These are phyloP conservation scores for Heterodera schachtii DNA, from an alignment of 1,140 invertebrate genomes.

Conservation along the genomic window DNA sequence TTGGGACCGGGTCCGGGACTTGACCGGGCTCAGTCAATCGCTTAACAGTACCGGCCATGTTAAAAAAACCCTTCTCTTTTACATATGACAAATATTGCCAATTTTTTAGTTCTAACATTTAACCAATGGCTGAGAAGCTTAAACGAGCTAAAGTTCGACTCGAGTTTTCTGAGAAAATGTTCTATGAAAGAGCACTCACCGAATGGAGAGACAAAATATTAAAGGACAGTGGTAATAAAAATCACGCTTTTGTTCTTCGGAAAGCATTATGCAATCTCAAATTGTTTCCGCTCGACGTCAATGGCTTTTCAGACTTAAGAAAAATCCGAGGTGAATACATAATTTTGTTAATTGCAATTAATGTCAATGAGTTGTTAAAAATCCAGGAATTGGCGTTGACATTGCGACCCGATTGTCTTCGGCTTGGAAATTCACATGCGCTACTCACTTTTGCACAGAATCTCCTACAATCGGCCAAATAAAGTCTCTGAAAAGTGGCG, in stretches of 20 bases:
- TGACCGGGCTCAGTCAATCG: too few species aligned
- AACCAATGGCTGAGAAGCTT: background rate
- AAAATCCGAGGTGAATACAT: slow-evolving; percentile 47
- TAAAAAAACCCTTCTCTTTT: too few species aligned
- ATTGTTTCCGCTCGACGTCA: slow-evolving; percentile 47
- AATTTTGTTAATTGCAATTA: background rate
- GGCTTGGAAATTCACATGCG: slow-evolving; percentile 44
- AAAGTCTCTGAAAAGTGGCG: slow-evolving; percentile 46
- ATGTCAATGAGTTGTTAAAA: background rate
- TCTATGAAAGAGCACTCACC: slow-evolving; percentile 48
- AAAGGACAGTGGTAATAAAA: slow-evolving; percentile 18
- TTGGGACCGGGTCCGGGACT: too few species aligned
- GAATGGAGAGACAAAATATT: slow-evolving; percentile 54
- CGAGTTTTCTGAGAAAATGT: slow-evolving; percentile 51
- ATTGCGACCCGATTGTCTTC: slow-evolving; percentile 55
- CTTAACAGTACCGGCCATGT: too few species aligned
- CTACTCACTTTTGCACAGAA: slow-evolving; percentile 13
- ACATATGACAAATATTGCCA: too few species aligned
- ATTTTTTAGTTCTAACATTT: too few species aligned
- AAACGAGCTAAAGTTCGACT: slow-evolving; percentile 41
- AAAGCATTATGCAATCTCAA: slow-evolving; percentile 51
- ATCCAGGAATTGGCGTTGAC: slow-evolving; percentile 58
- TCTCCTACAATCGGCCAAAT: slow-evolving; percentile 37
- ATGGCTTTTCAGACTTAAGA: slow-evolving; percentile 50
- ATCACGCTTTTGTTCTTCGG: slow-evolving; percentile 33